Conservation (phyloP, 2,797 vertebrate species). For the Pitangus sulphuratus region DNA sequence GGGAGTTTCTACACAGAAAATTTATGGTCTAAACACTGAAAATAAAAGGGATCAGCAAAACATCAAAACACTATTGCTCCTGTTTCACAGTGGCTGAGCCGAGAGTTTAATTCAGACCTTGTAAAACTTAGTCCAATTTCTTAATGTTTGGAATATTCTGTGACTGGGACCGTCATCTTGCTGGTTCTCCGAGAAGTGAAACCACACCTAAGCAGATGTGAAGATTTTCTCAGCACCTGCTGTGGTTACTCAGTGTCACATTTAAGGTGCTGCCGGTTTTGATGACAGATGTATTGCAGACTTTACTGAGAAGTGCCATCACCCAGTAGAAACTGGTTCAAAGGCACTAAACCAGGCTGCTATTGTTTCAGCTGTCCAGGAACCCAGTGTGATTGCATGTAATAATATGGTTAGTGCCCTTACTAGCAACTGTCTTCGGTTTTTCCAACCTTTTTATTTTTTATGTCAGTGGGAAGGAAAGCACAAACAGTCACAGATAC, state of each 20-base stretch:
- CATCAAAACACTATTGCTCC: background rate
- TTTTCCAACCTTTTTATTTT: background rate
- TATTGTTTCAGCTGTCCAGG: background rate
- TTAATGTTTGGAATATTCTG: background rate
- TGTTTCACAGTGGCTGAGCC: background rate
- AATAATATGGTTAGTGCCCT: background rate
- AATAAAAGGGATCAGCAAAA: background rate
- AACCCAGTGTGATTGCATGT: background rate
- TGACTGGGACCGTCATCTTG: background rate
- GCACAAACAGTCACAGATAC: background rate
- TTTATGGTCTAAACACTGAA: background rate
- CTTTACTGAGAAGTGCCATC: background rate
- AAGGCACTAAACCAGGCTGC: background rate
- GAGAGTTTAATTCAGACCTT: background rate
- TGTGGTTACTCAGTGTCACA: rapidly evolving
- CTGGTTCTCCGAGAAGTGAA: background rate
- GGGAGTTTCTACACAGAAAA: background rate
- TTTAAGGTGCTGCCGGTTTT: background rate
- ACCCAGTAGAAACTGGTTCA: background rate
- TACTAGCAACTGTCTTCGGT: background rate
- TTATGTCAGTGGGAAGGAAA: background rate
- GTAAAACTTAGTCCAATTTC: background rate
- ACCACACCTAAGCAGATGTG: background rate
- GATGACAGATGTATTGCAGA: background rate
- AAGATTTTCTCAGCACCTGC: background rate